Base-by-base conservation (phyloP, 2,113 vertebrate genomes). In the Etheostoma spectabile region DNA sequence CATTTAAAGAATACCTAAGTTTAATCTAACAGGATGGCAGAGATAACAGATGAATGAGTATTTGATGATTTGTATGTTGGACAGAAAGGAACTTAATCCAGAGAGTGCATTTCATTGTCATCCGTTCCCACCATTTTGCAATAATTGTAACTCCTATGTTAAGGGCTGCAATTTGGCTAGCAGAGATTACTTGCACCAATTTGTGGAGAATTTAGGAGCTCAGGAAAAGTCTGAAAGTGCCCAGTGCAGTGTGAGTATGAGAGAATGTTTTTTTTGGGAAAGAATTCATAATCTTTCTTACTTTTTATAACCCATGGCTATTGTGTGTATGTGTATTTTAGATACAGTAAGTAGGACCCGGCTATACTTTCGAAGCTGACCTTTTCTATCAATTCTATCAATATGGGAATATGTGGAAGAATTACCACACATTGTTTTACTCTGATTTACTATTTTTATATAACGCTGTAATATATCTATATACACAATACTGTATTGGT, bases 161-260 rank as follows among this genome's bases (percentile, higher is more conserved):
- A 93, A 95, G 93, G 94, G 94, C 94, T 94, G 87, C 86, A 90
- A 89, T 89, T 90, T 79, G 84, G 92, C 91, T 84, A 90, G 74
- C 35, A 92, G 93, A 92, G 91, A 92, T 93, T 93, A 91, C 90
- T 91, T 91, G 89, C 85, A 91, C 92, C 88, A 86, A 79, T 89
- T 73, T 90, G 68, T 87, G 71, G 82, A 91, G 83, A 93, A 84
- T 89, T 89, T 55, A 91, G 86, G 87, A 94, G 92, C 95, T 95
- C 95, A 95, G 94, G 95, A 94, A 93, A 86, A 84, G 86, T 92
- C 79, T 89, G 87, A 90, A 93, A 90, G 91, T 92, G 92, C 90
- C 91, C 93, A 88, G 81, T 83, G 68, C 59, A 83, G 88, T 92
- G 89, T 83, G 91, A 89, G 70, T 77, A 90, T 84, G 80, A 87